Evolutionary conservation across 1,140 invertebrate species (phyloP).

Genomic region (Xylocopa sonorina): DNA sequence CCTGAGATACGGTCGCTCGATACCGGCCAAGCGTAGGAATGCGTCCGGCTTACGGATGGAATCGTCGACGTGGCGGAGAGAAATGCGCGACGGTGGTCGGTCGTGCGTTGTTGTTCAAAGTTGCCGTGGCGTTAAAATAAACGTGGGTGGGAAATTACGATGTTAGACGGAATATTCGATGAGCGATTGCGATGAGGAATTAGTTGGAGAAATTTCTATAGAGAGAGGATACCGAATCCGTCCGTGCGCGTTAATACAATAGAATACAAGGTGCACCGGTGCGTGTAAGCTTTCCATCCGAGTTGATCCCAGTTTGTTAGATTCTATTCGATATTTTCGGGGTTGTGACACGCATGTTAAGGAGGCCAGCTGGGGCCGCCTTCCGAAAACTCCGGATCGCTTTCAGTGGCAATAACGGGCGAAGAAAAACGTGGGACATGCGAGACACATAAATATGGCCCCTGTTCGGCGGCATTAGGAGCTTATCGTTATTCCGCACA

Average conservation of each 20-base stretch:
- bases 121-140: no score
- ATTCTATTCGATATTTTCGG: constrained; percentile 55
- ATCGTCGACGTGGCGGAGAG: no score
- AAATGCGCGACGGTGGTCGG: no score
- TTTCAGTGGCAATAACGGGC: constrained; percentile 56
- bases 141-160: no score
- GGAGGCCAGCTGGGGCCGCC: neutral
- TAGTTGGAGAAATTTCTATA: no score
- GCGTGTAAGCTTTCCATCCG: neutral
- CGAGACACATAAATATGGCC: constrained; percentile 71
- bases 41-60: neutral
- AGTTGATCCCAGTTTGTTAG: constrained; percentile 36
- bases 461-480: constrained; percentile 70
- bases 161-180: no score
- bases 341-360: constrained; percentile 48
- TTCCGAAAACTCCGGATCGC: constrained; percentile 52
- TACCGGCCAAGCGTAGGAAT: neutral
- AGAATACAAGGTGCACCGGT: constrained; percentile 3
- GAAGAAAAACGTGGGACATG: constrained; percentile 68
- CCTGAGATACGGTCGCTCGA: neutral
- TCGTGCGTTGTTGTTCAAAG: no score
- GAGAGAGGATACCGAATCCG: neutral
- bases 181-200: no score
- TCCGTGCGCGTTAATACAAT: constrained; percentile 34
- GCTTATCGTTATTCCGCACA: constrained; percentile 78